Base-by-base conservation (phyloP, 1,140 invertebrate genomes). In the Propsilocerus akamusi region DNA sequence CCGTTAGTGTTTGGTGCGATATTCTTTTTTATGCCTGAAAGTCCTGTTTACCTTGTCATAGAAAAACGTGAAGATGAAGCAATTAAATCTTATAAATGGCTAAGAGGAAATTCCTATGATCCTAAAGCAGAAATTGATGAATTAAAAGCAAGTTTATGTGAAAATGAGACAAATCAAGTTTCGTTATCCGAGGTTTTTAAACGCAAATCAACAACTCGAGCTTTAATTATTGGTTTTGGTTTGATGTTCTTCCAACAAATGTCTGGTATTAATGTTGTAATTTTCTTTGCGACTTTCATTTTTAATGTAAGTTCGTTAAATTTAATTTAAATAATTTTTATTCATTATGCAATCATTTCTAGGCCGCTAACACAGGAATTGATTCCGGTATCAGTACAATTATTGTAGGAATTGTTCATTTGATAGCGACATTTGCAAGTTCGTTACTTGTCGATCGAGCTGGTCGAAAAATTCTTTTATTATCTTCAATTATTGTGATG, bases 201-300 rank as follows among this genome's bases (percentile, higher is more conserved):
- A 3, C 72, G 74, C 41, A 74, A 64, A 52, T 72, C 76, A 11
- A 75, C 75, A 0, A 62, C 71, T 20, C 86, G 78, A 62, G 81
- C 78, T 6, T 60, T 90, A 11, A 51, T 78, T 5, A 83, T 93
- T 26, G 78, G 75, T 32, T 74, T 85, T 53, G 76, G 77, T 10
- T 67, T 92, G 1, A 87, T 92, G 82, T 67, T 86, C 48, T 82
- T 91, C 60, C 87, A 92, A 59, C 88, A 92, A 61, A 66, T 91
- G 25, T 81, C 78, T 49, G 86, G 88, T 37, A 84, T 92, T 17
- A 91, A 91, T 56, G 83, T 81, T 0, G 81, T 92, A 22, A 80
- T 88, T 51, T 90, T 90, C 60, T 90, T 89, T 56, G 72, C 81
- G 0, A 72, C 73, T 0, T 57, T 65, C 0, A 90, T 94, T 51